Percentiles rank a stretch among this genome's conserved stretches.
Evolutionary conservation across 2,113 vertebrate species (phyloP).

Genomic region (Gymnobelideus leadbeateri): DNA sequence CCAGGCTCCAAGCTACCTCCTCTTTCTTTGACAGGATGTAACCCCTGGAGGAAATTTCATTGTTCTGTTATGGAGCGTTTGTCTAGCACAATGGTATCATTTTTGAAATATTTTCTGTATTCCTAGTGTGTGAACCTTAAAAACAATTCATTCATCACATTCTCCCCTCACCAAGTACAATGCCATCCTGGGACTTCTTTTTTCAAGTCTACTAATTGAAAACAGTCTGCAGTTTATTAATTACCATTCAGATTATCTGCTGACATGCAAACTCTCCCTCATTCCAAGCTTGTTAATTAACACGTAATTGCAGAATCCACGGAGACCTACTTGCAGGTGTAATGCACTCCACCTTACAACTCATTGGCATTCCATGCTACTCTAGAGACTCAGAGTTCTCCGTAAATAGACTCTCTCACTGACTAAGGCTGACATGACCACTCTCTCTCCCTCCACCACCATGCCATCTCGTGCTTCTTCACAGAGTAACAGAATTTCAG

Average conservation of each 20-base stretch:
- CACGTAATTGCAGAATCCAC: slow-evolving; percentile 80
- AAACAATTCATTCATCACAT: slow-evolving; percentile 75
- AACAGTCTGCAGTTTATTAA: slow-evolving; percentile 83
- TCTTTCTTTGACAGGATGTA: background rate
- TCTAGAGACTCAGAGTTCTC: background rate
- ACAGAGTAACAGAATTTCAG: background rate
- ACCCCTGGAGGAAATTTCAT: background rate
- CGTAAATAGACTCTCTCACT: background rate
- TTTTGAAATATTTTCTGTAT: background rate
- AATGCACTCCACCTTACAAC: slow-evolving; percentile 74
- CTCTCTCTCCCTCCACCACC: background rate
- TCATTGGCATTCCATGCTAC: slow-evolving; percentile 35
- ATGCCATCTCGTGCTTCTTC: background rate
- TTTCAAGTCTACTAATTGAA: slow-evolving; percentile 84
- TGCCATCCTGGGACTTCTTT: slow-evolving; percentile 79
- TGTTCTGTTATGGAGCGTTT: background rate
- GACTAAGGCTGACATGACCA: background rate
- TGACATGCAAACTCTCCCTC: slow-evolving; percentile 81
- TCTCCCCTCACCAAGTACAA: slow-evolving; percentile 77
- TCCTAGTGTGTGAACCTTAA: slow-evolving; percentile 67
- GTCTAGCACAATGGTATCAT: background rate
- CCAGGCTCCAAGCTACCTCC: background rate
- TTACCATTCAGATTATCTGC: slow-evolving; percentile 82
- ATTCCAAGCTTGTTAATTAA: slow-evolving; percentile 84
- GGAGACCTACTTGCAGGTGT: slow-evolving; percentile 81